Base-by-base conservation (phyloP, 92 coral and sea anemone species). In the Isaurus tuberculatus region DNA sequence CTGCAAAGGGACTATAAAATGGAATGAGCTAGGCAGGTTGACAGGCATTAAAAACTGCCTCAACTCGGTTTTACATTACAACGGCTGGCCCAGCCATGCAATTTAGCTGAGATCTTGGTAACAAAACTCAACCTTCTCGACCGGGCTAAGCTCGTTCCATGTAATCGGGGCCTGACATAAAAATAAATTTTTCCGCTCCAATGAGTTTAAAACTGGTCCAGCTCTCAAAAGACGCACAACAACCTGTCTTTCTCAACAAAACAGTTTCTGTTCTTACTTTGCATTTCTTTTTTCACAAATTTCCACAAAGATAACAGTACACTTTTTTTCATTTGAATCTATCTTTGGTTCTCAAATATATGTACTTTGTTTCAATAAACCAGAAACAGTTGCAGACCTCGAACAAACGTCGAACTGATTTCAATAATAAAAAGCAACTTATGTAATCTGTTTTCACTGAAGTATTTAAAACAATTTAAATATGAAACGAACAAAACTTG, bases 161-260 rank as follows among this genome's bases (percentile, higher is more conserved):
- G n/a, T n/a, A n/a, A n/a, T n/a, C n/a, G n/a, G n/a, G n/a, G n/a
- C n/a, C n/a, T n/a, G n/a, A 14, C 20, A n/a, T 19, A 55, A n/a
- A 55, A 55, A 55, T 0, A 27, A 17, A 72, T 31, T 26, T 43
- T 72, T 72, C 70, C 53, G 70, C 69, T 77, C 49, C 70, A 77
- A 9, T 77, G 15, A 77, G 23, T 7, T 34, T 1, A 32, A 23
- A 23, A 71, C 55, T 13, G n/a, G 69, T 26, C 34, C 69, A 29
- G 34, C 9, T 71, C 16, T 71, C 55, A n/a, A 5, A 9, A 71
- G 1, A 13, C 23, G 60, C 36, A 14, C 17, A 74, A 77, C 70
- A 58, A 77, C 82, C 82, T 36, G 82, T 55, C 36, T 23, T 16
- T 55, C 58, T 77, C 17, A 77, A 5, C 82, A 77, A 75, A 58